Evolutionary conservation across 2,888 invertebrate species (phyloP).

Genomic region (Drosophila neotestacea): DNA sequence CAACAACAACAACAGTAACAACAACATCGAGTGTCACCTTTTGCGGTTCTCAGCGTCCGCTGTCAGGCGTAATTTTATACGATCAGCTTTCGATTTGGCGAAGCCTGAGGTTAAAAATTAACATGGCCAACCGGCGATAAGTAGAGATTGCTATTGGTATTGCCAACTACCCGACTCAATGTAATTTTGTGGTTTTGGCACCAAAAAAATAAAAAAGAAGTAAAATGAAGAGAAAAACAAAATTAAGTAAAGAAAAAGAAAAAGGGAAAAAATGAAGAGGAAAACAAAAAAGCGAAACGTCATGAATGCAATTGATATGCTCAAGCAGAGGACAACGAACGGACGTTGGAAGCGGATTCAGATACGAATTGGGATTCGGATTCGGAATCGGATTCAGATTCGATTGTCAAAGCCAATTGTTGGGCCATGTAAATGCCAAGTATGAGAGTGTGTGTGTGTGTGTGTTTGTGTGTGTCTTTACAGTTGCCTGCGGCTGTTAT

Average conservation of each 20-base stretch:
- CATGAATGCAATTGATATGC: constrained; percentile 72
- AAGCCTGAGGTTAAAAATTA: constrained; percentile 80
- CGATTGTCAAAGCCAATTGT: constrained; percentile 77
- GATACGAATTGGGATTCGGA: constrained; percentile 53
- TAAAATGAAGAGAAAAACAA: constrained; percentile 15
- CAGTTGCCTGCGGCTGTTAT: constrained; percentile 61
- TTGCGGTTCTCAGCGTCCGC: constrained; percentile 74
- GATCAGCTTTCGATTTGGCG: constrained; percentile 80
- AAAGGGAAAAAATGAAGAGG: constrained; percentile 23
- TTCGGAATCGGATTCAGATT: constrained; percentile 61
- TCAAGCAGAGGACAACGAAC: constrained; percentile 49
- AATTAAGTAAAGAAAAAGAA: constrained; percentile 1
- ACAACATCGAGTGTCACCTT: constrained; percentile 71
- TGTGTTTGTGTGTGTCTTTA: constrained; percentile 34
- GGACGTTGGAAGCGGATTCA: constrained; percentile 48
- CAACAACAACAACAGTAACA: constrained; percentile 5
- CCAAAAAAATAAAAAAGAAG: constrained; percentile 35
- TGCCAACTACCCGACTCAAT: constrained; percentile 49
- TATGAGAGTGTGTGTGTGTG: constrained; percentile 10
- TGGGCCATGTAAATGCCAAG: constrained; percentile 66
- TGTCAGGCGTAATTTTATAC: constrained; percentile 80
- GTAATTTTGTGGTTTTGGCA: constrained; percentile 77
- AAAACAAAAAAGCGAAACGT: constrained; percentile 35
- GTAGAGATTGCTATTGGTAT: constrained; percentile 74
- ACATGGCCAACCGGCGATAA: constrained; percentile 77